Conservation (phyloP, 2,113 vertebrate species). For the Variabilichromis moorii region DNA sequence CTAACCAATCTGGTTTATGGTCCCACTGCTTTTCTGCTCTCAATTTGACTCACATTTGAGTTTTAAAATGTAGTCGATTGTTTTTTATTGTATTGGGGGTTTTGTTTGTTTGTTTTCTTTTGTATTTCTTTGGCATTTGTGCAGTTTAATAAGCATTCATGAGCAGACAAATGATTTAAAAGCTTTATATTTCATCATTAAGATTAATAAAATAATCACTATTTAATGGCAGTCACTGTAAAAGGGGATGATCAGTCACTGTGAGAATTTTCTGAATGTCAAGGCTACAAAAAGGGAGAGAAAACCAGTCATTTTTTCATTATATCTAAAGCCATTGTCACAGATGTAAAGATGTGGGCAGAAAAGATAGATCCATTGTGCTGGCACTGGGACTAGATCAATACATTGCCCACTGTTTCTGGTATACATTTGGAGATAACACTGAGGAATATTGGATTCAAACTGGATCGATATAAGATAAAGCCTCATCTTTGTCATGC, state of each 20-base stretch:
- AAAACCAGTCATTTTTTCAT: not conserved
- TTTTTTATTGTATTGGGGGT: not conserved
- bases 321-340: not conserved
- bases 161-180: not conserved
- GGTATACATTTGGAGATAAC: not conserved
- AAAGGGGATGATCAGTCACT: not conserved
- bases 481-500: not conserved
- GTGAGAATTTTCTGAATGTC: not conserved
- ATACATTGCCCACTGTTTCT: not conserved
- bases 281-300: not conserved
- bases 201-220: not conserved
- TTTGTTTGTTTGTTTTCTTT: not conserved
- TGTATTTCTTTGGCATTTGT: not conserved
- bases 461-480: not conserved
- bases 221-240: not conserved
- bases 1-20: not conserved
- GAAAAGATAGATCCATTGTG: not conserved
- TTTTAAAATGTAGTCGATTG: not conserved
- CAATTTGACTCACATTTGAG: not conserved
- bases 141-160: not conserved
- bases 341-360: not conserved
- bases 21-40: not conserved
- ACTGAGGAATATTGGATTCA: not conserved
- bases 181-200: not conserved
- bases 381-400: not conserved